Evolutionary conservation across 2,113 vertebrate species (phyloP), one percentile per base, ranked within the genome.

Genomic region (Colistium nudipinnis): DNA sequence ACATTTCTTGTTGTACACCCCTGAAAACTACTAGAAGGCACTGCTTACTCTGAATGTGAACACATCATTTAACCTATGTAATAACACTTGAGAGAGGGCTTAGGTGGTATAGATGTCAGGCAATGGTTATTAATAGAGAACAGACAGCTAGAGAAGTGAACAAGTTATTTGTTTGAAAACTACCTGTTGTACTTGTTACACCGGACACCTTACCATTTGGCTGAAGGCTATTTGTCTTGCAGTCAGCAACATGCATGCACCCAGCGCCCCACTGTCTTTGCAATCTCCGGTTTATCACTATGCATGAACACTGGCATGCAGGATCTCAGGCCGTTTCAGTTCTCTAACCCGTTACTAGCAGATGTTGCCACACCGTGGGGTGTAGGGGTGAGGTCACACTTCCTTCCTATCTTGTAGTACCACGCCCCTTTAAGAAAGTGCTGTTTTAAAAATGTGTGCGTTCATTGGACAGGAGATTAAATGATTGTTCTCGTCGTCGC

Each of bases 151-250:
- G 22, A 24, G 7, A 20, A 36, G 9, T 39, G 10, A 16, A 3
- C 22, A 12, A 8, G 4, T 30, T 17, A 25, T 20, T 39, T 12
- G 3, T 6, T 9, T 53, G 24, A 65, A n/a, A 51, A 31, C 31
- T 28, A 41, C 48, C 31, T 54, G 76, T 35, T 60, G 6, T 17
- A 24, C 44, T 20, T 7, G 63, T 43, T 59, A 17, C 8, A 27
- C 45, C 28, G 31, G 6, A 16, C 27, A 2, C 14, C 20, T 16
- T 6, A n/a, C 6, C 24, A 2, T 4, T 53, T 1, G 24, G 28
- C 45, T 35, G 4, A 36, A 7, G 17, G 35, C 48, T 28, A 3
- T 54, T 39, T 77, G 44, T 14, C 3, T 27, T 36, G 17, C 20
- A 19, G 20, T 45, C 0, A 19, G 25, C 52, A 19, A 33, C 20